phyloP scores from a whole-genome alignment of 1,140 invertebrate species.

The Araneus ventricosus region DNA sequence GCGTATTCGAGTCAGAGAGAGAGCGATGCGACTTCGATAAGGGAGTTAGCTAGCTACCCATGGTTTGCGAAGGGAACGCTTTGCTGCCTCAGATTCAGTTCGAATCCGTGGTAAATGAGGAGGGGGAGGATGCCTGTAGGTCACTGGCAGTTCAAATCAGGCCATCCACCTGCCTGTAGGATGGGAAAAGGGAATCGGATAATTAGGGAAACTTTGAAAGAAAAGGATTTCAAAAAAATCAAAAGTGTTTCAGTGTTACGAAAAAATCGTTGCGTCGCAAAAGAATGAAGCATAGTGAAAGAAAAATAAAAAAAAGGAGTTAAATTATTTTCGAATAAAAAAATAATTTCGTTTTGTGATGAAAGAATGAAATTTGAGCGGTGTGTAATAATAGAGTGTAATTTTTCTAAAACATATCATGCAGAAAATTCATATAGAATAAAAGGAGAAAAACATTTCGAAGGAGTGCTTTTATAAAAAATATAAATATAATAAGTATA shows the following conservation, averaged over 20 bases:
- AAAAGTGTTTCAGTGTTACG: background rate
- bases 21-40: background rate
- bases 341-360: too few species aligned
- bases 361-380: too few species aligned
- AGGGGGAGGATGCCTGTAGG: background rate
- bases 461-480: too few species aligned
- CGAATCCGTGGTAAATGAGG: background rate
- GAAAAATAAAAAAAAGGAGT: background rate
- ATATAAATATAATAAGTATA: too few species aligned
- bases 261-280: background rate
- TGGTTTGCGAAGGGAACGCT: background rate
- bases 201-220: constrained; percentile 23
- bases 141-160: constrained; percentile 37
- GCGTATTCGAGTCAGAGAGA: background rate
- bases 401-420: too few species aligned
- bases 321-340: background rate
- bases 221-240: constrained; percentile 22
- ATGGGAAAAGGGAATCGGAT: background rate
- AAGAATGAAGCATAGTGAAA: background rate
- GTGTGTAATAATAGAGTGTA: too few species aligned
- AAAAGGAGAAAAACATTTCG: too few species aligned
- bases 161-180: constrained; percentile 4
- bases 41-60: background rate
- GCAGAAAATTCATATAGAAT: too few species aligned
- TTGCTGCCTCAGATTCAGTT: constrained; percentile 9